Base-by-base conservation (phyloP, 2,113 vertebrate genomes). In the Etheostoma spectabile region DNA sequence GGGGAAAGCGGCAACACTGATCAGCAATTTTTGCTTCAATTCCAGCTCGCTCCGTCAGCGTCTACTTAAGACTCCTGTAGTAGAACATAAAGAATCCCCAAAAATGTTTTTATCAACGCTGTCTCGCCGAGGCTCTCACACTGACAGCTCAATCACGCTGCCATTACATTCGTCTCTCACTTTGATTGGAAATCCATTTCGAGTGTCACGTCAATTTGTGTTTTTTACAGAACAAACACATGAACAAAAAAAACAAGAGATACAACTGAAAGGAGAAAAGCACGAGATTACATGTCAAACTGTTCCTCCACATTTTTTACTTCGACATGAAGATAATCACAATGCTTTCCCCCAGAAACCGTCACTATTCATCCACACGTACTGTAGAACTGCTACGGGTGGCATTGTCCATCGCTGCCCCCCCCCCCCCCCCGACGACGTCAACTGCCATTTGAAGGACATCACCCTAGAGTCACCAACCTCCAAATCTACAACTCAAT, bases 121-220 rank as follows among this genome's bases (percentile, higher is more conserved):
- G 70, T 80, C 82, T 85, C n/a, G 18, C 27, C 59, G 67, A 74
- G 52, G 73, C 63, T 74, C 74, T 86, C 74, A 86, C 59, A 77
- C 73, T 78, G 87, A 88, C 85, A 86, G 67, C 88, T 87, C 71
- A 68, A 83, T 87, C 85, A 67, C 5, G 14, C 69, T 84, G 69
- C 68, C 77, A 67, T 82, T 92, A 74, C 87, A 87, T 88, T 88
- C 67, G 64, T 86, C 81, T 88, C 85, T 72, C 74, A 79, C 53
- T 88, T 82, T 88, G 74, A 92, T 91, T 86, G 83, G 84, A 91
- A 92, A 89, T 88, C 66, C 64, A 86, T 86, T 88, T 86, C 77
- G 91, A 88, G n/a, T n/a, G 89, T 86, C 89, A 90, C 89, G 61
- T 64, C 46, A 27, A 10, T 80, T 80, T 84, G 82, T 70, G 70